Conservation (phyloP, 2,888 invertebrate species). For the Amaurobius ferox region DNA sequence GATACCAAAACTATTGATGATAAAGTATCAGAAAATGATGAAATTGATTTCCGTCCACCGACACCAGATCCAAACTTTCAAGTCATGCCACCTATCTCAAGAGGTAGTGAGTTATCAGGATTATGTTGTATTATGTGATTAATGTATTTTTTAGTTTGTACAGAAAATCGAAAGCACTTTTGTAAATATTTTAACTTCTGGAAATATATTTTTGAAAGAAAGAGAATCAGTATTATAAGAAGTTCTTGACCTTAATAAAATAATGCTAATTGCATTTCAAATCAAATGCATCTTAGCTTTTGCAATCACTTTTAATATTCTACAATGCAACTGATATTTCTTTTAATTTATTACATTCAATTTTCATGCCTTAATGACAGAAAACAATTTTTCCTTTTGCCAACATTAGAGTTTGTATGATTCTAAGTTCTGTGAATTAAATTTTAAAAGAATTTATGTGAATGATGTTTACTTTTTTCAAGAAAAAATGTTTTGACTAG, state of each 20-base stretch:
- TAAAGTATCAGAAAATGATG: conserved; percentile 83
- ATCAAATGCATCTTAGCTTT: not conserved
- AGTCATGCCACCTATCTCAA: conserved; percentile 84
- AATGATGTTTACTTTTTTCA: too few relatives aligned
- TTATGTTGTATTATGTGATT: conserved; percentile 84
- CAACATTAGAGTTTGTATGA: too few relatives aligned
- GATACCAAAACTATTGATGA: not conserved
- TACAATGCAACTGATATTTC: too few relatives aligned
- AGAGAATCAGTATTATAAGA: not conserved
- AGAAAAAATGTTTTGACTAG: too few relatives aligned
- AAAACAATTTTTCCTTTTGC: too few relatives aligned
- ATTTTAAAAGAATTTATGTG: too few relatives aligned
- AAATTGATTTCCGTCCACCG: conserved; percentile 78
- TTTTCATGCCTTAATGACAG: too few relatives aligned
- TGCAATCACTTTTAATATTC: too few relatives aligned
- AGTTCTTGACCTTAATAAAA: not conserved
- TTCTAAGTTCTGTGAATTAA: too few relatives aligned
- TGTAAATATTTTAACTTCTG: not conserved
- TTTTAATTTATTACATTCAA: too few relatives aligned
- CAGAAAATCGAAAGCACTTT: not conserved
- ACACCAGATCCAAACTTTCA: conserved; percentile 79
- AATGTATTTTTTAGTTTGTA: not conserved
- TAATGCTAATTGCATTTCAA: not conserved
- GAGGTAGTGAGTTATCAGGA: conserved; percentile 88
- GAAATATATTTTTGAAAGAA: not conserved